These are phyloP conservation scores for Tribolium madens DNA, from an alignment of 1,140 invertebrate species.

Conservation along the genomic window DNA sequence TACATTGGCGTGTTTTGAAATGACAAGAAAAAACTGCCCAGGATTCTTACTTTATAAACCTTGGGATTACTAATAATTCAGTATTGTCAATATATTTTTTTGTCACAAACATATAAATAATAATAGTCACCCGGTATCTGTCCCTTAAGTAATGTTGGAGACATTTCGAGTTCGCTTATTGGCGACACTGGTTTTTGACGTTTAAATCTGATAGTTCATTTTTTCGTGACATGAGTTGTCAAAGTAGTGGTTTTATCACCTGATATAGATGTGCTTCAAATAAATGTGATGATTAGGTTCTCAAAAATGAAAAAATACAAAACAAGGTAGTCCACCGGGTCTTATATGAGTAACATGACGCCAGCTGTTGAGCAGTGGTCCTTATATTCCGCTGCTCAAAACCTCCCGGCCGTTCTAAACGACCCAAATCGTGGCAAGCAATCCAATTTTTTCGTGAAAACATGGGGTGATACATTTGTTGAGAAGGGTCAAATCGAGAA, in stretches of 20 bases:
- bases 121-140: too few relatives aligned
- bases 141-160: too few relatives aligned
- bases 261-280: slow-evolving; percentile 14
- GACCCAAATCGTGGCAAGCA: slow-evolving; percentile 93
- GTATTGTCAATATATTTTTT: too few relatives aligned
- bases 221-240: slow-evolving; percentile 32
- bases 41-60: too few relatives aligned
- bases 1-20: too few relatives aligned
- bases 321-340: slow-evolving; percentile 48
- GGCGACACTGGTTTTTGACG: slow-evolving; percentile 6
- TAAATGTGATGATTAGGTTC: neutral
- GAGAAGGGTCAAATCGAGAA: slow-evolving; percentile 82
- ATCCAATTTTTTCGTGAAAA: slow-evolving; percentile 95
- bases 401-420: slow-evolving; percentile 95
- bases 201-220: slow-evolving; percentile 24
- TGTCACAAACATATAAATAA: too few relatives aligned
- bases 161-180: neutral
- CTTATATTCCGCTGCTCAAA: slow-evolving; percentile 88
- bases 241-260: slow-evolving; percentile 26
- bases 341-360: slow-evolving; percentile 49
- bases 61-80: too few relatives aligned
- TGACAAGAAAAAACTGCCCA: too few relatives aligned
- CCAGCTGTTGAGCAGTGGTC: slow-evolving; percentile 75
- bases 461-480: slow-evolving; percentile 96
- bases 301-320: slow-evolving; percentile 45